Conservation (phyloP, 2,113 vertebrate species). For the Ophiodon elongatus region DNA sequence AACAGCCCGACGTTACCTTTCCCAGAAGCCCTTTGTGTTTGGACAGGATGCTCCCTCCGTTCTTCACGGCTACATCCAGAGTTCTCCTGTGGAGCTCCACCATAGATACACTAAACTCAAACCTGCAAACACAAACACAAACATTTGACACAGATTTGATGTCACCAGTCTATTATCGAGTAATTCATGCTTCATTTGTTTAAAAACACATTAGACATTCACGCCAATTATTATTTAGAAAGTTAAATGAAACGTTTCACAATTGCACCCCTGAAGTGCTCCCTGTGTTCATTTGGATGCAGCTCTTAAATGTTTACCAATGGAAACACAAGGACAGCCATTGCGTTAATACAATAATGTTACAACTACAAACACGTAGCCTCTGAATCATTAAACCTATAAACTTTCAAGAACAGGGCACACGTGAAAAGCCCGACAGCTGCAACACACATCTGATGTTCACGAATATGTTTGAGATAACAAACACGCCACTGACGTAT, state of each 20-base stretch:
- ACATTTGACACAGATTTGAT: not conserved
- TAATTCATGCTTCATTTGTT: not conserved
- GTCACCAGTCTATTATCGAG: not conserved
- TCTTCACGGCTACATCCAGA: conserved; percentile 96
- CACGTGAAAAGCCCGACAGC: not conserved
- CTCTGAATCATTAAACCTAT: not conserved
- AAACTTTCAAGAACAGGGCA: not conserved
- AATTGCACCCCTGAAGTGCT: not conserved
- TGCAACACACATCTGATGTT: not conserved
- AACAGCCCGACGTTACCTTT: conserved; percentile 83
- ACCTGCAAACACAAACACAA: conserved; percentile 79
- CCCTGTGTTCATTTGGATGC: not conserved
- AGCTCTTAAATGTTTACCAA: not conserved
- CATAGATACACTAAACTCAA: conserved; percentile 94
- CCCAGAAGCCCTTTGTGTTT: conserved; percentile 98
- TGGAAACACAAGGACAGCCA: not conserved
- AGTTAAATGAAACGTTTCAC: not conserved
- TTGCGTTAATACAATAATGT: not conserved
- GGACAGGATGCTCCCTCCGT: conserved; percentile 94
- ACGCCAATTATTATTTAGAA: not conserved
- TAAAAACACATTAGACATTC: not conserved
- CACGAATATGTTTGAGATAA: not conserved
- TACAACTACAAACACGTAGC: not conserved
- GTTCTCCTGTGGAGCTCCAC: conserved; percentile 94
- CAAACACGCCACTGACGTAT: conserved; percentile 3